A percentile compares a stretch with the other conserved stretches of the same genome.
Conservation (phyloP, 2,888 invertebrate species). For the Phania funesta region DNA sequence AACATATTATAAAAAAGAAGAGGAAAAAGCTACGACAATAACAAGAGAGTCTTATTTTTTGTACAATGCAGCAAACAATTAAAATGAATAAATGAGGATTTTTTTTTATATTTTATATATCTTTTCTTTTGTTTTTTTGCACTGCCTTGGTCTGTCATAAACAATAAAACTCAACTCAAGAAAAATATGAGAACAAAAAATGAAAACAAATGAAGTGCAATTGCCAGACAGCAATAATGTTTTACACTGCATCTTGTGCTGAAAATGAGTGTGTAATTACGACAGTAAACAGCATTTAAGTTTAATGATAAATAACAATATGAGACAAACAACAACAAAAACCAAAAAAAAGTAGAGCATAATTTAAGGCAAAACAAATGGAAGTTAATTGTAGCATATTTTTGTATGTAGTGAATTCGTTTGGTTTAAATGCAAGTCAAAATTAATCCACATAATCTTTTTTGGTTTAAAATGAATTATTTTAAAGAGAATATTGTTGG, state of each 20-base stretch:
- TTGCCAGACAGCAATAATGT: conserved; percentile 53
- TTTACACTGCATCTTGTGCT: conserved; percentile 45
- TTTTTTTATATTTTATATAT: background rate
- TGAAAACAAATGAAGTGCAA: conserved; percentile 62
- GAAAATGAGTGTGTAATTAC: conserved; percentile 63
- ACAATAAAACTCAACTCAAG: conserved; percentile 56
- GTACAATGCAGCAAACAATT: conserved; percentile 39
- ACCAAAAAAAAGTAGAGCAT: conserved; percentile 39
- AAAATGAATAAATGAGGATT: conserved; percentile 25
- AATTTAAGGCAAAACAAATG: conserved; percentile 33
- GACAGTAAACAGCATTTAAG: conserved; percentile 65
- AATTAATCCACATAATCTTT: too few species aligned
- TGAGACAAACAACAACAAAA: conserved; percentile 18
- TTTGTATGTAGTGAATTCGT: background rate
- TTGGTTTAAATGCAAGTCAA: background rate
- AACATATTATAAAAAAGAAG: conserved; percentile 31
- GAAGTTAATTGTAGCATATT: conserved; percentile 31
- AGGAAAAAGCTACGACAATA: background rate
- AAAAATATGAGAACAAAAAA: background rate
- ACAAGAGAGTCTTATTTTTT: conserved; percentile 2
- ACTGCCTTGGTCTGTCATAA: conserved; percentile 54
- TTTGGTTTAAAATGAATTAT: too few species aligned
- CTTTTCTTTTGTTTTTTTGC: conserved; percentile 4
- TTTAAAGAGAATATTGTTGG: too few species aligned
- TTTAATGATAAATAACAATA: conserved; percentile 48